Conservation (phyloP, 2,797 vertebrate genomes). For the Neosilurus mollespiculum region DNA sequence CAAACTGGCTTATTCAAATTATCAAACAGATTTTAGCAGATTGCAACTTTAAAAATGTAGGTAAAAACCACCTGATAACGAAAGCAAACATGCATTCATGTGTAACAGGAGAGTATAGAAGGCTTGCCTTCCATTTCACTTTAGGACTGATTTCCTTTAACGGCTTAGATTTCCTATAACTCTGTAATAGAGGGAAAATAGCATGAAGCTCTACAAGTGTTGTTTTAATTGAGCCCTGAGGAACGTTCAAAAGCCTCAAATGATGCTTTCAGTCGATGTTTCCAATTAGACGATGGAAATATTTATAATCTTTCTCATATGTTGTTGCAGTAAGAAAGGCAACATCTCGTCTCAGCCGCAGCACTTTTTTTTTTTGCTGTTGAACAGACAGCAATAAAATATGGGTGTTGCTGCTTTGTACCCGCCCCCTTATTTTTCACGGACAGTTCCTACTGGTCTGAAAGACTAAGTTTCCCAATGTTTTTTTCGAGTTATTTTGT, state of each 20-base stretch:
- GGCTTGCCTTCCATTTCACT: no score
- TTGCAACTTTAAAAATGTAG: no score
- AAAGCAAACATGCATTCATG: no score
- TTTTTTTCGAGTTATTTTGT: background rate
- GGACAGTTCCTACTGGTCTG: background rate
- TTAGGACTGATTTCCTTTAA: no score
- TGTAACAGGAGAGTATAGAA: no score
- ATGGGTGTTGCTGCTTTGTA: no score
- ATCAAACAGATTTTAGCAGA: no score
- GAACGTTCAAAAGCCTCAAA: slow-evolving; percentile 2
- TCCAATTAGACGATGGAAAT: background rate
- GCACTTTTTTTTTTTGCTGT: background rate
- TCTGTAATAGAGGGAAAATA: background rate
- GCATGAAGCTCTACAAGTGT: no score
- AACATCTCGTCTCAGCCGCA: background rate
- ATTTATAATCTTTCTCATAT: background rate
- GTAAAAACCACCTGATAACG: no score
- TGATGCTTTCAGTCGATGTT: background rate
- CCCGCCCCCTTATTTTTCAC: background rate
- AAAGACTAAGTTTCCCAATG: background rate
- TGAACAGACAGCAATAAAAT: background rate
- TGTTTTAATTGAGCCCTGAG: background rate
- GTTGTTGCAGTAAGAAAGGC: background rate
- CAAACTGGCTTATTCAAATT: no score
- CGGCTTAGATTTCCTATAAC: no score